Conservation (phyloP, 2,797 vertebrate genomes). For the Pseudochirops corinnae region DNA sequence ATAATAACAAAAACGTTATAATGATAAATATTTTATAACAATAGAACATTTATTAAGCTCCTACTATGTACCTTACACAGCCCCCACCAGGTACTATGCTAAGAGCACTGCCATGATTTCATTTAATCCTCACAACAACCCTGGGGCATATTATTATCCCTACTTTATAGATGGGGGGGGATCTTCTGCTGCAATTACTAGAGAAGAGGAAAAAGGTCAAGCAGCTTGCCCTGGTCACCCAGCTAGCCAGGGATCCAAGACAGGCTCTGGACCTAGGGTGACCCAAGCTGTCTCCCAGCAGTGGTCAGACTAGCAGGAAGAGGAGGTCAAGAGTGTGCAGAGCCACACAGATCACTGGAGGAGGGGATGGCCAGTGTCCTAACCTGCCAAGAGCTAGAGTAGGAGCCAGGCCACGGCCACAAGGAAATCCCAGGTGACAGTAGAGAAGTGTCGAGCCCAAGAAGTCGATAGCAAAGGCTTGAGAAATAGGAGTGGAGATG, state of each 20-base stretch:
- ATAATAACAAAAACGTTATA: too few species aligned
- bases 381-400: background rate
- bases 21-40: too few species aligned
- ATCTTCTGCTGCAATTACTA: background rate
- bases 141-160: background rate
- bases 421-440: background rate
- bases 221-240: background rate
- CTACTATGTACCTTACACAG: too few species aligned
- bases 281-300: background rate
- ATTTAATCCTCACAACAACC: background rate
- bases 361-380: background rate
- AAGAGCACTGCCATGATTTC: background rate
- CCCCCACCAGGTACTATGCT: background rate
- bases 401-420: background rate
- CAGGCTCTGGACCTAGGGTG: background rate
- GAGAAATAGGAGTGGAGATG: background rate
- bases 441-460: rapidly evolving
- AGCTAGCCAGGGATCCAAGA: background rate
- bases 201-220: background rate
- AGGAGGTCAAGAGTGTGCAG: background rate
- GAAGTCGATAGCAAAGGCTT: background rate
- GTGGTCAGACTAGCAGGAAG: background rate
- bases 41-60: background rate
- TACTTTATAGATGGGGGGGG: slow-evolving; percentile 32
- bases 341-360: background rate